phyloP scores from a whole-genome alignment of 2,797 vertebrate genomes.

The Anableps anableps region DNA sequence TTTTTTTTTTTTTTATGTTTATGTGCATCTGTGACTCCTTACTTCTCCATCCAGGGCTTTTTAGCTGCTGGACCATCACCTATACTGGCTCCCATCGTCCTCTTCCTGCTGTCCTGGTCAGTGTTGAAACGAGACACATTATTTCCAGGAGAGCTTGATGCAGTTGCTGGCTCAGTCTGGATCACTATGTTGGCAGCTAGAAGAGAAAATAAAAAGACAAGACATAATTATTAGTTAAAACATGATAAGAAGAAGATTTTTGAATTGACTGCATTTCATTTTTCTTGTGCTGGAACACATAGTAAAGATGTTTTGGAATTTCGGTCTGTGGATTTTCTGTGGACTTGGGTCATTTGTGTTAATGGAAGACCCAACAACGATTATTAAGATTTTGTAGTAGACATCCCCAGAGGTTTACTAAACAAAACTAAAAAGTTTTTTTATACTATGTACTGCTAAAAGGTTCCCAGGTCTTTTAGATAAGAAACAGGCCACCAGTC shows the following conservation, averaged over 20 bases:
- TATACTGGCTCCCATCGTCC: constrained; percentile 75
- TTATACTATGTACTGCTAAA: no score
- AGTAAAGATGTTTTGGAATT: neutral
- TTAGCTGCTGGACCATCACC: constrained; percentile 86
- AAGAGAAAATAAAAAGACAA: constrained; percentile 23
- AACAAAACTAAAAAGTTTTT: no score
- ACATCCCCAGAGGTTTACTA: no score
- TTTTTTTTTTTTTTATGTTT: neutral
- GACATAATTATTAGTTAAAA: neutral
- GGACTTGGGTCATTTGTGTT: neutral
- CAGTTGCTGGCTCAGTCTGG: constrained; percentile 88
- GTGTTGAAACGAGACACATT: constrained; percentile 85
- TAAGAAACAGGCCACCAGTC: no score
- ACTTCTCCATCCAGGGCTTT: constrained; percentile 97
- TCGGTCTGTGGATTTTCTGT: neutral
- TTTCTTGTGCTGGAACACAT: neutral
- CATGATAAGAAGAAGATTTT: neutral
- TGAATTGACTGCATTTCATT: neutral
- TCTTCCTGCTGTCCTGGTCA: constrained; percentile 91
- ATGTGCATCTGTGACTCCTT: constrained; percentile 46
- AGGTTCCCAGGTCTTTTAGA: no score
- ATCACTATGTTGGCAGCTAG: constrained; percentile 96
- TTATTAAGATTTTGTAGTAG: no score
- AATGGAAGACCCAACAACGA: no score
- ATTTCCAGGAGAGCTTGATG: constrained; percentile 81